These are phyloP conservation scores for Cichladusa arquata DNA, from an alignment of 2,113 vertebrate species.

Conservation along the genomic window DNA sequence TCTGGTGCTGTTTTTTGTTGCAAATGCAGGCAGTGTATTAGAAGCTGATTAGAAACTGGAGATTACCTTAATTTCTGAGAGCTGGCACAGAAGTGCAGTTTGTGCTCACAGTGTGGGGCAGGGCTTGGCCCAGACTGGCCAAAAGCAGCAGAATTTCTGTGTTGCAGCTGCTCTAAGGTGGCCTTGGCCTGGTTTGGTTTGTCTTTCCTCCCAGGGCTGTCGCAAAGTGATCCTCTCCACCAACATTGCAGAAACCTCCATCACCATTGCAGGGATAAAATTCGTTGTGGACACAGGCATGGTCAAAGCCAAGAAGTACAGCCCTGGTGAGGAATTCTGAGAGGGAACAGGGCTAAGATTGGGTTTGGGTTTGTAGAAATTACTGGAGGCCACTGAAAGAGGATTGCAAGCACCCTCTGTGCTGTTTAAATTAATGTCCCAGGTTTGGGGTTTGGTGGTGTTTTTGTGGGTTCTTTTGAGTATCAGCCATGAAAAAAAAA, in stretches of 20 bases:
- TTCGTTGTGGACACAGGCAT: constrained; percentile 95
- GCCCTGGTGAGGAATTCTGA: constrained; percentile 80
- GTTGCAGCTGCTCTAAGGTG: neutral
- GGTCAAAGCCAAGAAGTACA: constrained; percentile 98
- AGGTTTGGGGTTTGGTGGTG: neutral
- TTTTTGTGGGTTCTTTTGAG: neutral
- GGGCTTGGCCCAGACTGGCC: neutral
- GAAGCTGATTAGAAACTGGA: neutral
- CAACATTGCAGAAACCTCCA: constrained; percentile 96
- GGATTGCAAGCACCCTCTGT: neutral
- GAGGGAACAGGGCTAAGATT: too few relatives aligned
- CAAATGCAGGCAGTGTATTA: neutral
- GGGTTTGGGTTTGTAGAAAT: neutral
- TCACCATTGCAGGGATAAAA: constrained; percentile 95
- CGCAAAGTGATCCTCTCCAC: constrained; percentile 96
- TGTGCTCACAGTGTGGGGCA: neutral
- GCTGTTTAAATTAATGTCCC: neutral
- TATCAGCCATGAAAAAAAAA: neutral
- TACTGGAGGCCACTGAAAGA: neutral
- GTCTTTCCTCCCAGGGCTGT: constrained; percentile 77
- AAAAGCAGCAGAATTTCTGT: neutral
- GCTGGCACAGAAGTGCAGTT: neutral
- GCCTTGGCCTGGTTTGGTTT: neutral
- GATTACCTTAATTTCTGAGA: neutral
- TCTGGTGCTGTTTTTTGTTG: neutral